Percentiles rank a stretch among this genome's conserved stretches.
phyloP scores from a whole-genome alignment of 2,797 vertebrate species.

The Eospalax fontanierii region DNA sequence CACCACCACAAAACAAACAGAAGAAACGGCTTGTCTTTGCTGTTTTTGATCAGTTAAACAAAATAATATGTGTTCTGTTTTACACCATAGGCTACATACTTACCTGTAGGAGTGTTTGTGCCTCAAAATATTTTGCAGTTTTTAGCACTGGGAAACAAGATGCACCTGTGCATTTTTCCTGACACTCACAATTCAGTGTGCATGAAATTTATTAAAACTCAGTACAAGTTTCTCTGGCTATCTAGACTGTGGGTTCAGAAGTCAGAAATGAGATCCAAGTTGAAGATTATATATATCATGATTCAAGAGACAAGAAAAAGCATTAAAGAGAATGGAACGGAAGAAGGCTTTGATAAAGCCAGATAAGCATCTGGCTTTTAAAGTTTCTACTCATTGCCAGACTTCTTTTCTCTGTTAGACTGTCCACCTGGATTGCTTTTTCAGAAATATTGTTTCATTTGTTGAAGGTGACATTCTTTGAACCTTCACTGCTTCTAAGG shows the following conservation, averaged over 20 bases:
- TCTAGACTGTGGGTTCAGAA: background rate
- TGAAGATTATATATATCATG: background rate
- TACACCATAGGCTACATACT: background rate
- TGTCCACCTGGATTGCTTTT: conserved; percentile 18
- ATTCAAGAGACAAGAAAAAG: background rate
- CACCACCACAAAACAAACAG: background rate
- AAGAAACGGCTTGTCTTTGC: background rate
- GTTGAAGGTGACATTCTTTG: background rate
- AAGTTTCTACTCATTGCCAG: conserved; percentile 16
- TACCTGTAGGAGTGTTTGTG: background rate
- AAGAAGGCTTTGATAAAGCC: background rate
- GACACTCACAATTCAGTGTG: background rate
- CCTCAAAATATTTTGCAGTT: background rate
- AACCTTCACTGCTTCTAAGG: background rate
- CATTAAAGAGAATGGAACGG: background rate
- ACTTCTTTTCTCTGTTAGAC: background rate
- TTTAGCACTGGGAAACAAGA: background rate
- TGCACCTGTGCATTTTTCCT: background rate
- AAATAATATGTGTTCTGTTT: background rate
- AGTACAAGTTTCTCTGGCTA: background rate
- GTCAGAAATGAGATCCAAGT: conserved; percentile 5
- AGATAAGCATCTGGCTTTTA: background rate
- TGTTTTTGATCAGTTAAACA: background rate
- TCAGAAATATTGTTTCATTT: background rate
- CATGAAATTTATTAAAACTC: background rate